Percentiles rank a stretch among this genome's conserved stretches.
These are phyloP conservation scores for Champsocephalus esox DNA, from an alignment of 2,797 vertebrate species.

Conservation along the genomic window DNA sequence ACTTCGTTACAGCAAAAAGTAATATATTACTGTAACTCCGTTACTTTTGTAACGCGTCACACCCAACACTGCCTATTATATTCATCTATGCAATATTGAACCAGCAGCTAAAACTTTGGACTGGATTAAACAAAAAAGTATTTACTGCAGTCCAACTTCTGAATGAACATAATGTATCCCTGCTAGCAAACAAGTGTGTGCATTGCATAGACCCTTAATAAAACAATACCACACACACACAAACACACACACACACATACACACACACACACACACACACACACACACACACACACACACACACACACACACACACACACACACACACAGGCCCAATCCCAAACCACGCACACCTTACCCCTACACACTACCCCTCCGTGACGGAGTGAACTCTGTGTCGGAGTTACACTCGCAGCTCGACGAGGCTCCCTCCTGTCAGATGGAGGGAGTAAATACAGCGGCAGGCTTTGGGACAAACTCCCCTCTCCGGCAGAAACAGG, in stretches of 20 bases:
- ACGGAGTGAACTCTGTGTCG: too few relatives aligned
- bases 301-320: not conserved
- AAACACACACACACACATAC: not conserved
- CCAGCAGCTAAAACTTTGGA: not conserved
- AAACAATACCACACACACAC: not conserved
- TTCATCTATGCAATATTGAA: not conserved
- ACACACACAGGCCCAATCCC: not conserved
- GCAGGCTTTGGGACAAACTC: too few relatives aligned
- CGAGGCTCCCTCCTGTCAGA: too few relatives aligned
- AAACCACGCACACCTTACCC: too few relatives aligned
- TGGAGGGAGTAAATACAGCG: too few relatives aligned
- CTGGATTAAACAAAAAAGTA: not conserved
- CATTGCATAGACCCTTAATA: not conserved
- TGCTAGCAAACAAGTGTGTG: not conserved
- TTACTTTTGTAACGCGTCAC: too few relatives aligned
- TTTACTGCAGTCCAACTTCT: not conserved
- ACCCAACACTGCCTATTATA: not conserved
- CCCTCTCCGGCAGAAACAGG: too few relatives aligned
- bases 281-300: not conserved
- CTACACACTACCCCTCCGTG: too few relatives aligned
- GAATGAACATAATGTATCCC: not conserved
- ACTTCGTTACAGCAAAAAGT: too few relatives aligned
- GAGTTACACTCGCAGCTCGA: too few relatives aligned
- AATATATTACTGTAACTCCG: too few relatives aligned
- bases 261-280: not conserved